phyloP scores from a whole-genome alignment of 2,113 vertebrate genomes.

The Onychostruthus taczanowskii region DNA sequence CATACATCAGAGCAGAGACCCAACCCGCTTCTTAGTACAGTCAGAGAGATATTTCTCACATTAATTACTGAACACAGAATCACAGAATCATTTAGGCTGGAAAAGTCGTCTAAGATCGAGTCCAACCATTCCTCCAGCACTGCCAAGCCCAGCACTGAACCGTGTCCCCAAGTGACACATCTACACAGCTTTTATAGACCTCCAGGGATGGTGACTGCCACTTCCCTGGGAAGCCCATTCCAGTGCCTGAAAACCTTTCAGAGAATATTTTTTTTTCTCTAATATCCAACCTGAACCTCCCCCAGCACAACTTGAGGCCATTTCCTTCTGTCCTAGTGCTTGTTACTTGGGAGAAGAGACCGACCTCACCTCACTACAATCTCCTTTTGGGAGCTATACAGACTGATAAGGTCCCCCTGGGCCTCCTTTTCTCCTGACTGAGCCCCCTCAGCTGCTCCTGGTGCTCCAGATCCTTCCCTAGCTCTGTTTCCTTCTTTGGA shows the following conservation, averaged over 20 bases:
- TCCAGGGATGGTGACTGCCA: background rate
- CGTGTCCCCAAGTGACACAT: background rate
- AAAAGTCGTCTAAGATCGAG: background rate
- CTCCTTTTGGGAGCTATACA: background rate
- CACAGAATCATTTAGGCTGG: background rate
- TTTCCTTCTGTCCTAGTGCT: background rate
- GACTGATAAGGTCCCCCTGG: background rate
- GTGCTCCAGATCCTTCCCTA: background rate
- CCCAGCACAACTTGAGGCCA: too few species aligned
- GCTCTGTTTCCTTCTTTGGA: background rate
- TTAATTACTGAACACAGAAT: background rate
- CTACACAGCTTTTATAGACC: background rate
- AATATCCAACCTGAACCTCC: background rate
- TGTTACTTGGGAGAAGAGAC: background rate
- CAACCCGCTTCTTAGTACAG: background rate
- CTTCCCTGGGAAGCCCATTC: background rate
- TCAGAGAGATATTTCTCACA: background rate
- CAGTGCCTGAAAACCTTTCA: background rate
- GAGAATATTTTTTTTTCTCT: background rate
- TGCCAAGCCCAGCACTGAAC: background rate
- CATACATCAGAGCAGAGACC: background rate
- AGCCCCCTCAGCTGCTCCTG: background rate
- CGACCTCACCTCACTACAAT: fast-evolving
- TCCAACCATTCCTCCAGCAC: background rate
- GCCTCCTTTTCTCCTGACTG: background rate